Evolutionary conservation across 2,888 invertebrate species (phyloP), one percentile per base, ranked within the genome.

Genomic region (Pheosia gnoma): DNA sequence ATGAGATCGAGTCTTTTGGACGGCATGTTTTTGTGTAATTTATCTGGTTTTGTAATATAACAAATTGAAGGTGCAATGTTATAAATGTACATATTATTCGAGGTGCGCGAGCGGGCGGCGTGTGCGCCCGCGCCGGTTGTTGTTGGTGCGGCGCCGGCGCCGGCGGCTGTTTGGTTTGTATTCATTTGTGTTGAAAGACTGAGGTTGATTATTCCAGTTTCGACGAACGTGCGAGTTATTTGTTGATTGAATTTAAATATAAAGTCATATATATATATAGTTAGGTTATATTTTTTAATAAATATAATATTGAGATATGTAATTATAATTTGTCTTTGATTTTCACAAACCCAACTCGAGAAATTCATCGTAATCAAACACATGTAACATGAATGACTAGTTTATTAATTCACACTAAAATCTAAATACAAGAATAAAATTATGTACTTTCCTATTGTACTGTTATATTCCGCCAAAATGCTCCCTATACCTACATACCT

Each of bases 281-380:
- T 91, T 93, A 93, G 93, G 93, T 93, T 93, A 93, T 93, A 93
- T 93, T 93, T 93, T 93, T 93, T 93, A 93, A 93, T 93, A 93
- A 93, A 92, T 92, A 93, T 92, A 92, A 93, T 92, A 93, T 93
- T 93, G 93, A 93, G 89, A 93, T 93, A 93, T 93, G 92, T 93
- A 92, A 91, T 90, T 91, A 89, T 66, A 67, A 71, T 63, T 56
- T 80, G 84, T 75, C 69, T 90, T 91, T 92, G 67, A 36, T 61
- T 74, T 63, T 10, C 38, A 10, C 11, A 38, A 37, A 58, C 45
- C 57, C 43, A 54, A 10, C 36, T 55, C 39, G 37, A 37, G 9
- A n/a, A 41, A 52, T 58, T 47, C 25, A 25, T 25, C 4, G 41
- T 47, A 58, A 41, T 11, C 3, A 11, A 37, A 53, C 3, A 45